phyloP scores from a whole-genome alignment of 2,797 vertebrate species.

The Lacerta viridis region DNA sequence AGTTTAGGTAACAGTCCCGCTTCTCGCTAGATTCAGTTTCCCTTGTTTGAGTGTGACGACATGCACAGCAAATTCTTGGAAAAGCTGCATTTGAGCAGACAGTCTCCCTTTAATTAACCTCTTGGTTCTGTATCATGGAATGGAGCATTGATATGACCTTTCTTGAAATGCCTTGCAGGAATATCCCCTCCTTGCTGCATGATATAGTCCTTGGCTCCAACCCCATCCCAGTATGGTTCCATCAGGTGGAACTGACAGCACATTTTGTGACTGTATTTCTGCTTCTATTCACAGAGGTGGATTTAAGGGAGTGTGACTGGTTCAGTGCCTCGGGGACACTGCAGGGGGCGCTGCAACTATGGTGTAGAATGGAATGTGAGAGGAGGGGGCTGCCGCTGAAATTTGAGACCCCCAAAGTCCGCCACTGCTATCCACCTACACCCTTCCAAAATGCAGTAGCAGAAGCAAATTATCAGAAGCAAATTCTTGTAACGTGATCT shows the following conservation, averaged over 20 bases:
- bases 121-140: not conserved
- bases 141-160: not conserved
- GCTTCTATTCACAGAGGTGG: not conserved
- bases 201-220: not conserved
- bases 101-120: constrained; percentile 5
- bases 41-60: constrained; percentile 20
- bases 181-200: not conserved
- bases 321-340: too few species aligned
- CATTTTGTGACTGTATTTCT: not conserved
- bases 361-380: too few species aligned
- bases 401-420: too few species aligned
- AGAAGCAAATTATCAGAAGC: too few species aligned
- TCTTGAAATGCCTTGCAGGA: not conserved
- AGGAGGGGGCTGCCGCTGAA: too few species aligned
- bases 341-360: too few species aligned
- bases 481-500: not conserved
- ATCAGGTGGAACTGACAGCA: not conserved
- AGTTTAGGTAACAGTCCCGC: constrained; percentile 7
- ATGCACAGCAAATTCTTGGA: constrained; percentile 27
- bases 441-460: not conserved
- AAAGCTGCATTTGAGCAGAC: constrained; percentile 12
- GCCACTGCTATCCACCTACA: not conserved
- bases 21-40: constrained; percentile 5
- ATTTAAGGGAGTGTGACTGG: too few species aligned
- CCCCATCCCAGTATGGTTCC: not conserved